A percentile compares a stretch with the other conserved stretches of the same genome.
Conservation (phyloP, 1,140 invertebrate genomes). For the Saxidomus purpurata region DNA sequence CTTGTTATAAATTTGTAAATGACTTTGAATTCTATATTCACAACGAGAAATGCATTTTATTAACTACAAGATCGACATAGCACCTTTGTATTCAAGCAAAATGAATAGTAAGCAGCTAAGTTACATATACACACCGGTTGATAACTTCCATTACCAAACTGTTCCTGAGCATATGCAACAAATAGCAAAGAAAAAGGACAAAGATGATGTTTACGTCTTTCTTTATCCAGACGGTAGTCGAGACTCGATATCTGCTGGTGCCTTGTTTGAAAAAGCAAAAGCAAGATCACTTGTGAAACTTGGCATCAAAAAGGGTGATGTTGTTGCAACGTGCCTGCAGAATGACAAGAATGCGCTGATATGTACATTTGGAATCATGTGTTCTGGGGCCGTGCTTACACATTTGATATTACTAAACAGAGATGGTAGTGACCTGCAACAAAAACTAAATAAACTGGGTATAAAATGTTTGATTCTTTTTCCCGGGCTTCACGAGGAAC, state of each 20-base stretch:
- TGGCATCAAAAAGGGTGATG: background rate
- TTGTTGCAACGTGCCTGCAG: background rate
- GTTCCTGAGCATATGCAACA: background rate
- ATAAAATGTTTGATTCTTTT: background rate
- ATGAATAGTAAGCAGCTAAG: background rate
- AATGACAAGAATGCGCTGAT: background rate
- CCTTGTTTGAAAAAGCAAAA: background rate
- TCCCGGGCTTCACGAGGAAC: background rate
- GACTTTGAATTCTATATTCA: too few relatives aligned
- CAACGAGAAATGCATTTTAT: too few relatives aligned
- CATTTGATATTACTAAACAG: background rate
- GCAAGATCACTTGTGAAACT: background rate
- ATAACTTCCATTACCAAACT: background rate
- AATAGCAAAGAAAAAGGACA: background rate
- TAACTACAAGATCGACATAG: too few relatives aligned
- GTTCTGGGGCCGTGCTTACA: background rate
- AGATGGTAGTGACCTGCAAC: background rate
- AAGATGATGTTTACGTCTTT: background rate
- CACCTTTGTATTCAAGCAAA: too few relatives aligned
- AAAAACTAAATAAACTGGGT: background rate
- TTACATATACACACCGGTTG: too few relatives aligned
- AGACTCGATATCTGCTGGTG: background rate
- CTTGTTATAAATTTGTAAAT: too few relatives aligned
- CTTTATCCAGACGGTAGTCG: background rate
- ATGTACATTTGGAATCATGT: background rate